phyloP scores from a whole-genome alignment of 2,797 vertebrate genomes.

The Hydrophis major region DNA sequence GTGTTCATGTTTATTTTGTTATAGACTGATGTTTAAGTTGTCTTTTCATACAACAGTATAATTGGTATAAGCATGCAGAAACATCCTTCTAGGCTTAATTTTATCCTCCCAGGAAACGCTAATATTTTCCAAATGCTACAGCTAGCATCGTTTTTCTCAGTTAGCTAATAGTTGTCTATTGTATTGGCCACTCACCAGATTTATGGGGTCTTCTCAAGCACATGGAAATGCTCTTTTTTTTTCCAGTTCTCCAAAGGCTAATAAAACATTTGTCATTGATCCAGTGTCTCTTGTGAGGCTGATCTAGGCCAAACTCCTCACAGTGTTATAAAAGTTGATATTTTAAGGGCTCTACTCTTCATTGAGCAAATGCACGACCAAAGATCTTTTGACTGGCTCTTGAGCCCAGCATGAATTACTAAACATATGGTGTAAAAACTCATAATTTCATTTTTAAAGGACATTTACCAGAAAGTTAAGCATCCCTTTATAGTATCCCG shows the following conservation, averaged over 20 bases:
- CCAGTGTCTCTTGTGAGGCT: constrained; percentile 13
- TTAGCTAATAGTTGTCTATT: constrained; percentile 22
- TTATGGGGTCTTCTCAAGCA: constrained; percentile 25
- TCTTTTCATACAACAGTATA: background rate
- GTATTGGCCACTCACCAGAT: constrained; percentile 9
- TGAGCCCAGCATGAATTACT: background rate
- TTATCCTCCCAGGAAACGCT: background rate
- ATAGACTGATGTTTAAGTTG: background rate
- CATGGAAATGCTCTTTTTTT: constrained; percentile 28
- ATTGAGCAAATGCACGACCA: background rate
- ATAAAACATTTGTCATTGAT: constrained; percentile 41
- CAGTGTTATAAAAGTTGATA: background rate
- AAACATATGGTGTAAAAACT: background rate
- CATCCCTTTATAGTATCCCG: background rate
- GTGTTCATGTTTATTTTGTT: constrained; percentile 18
- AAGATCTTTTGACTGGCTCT: background rate
- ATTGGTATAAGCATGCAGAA: constrained; percentile 3
- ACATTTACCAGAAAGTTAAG: background rate
- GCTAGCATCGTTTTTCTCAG: background rate
- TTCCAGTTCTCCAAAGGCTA: constrained; percentile 21
- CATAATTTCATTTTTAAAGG: background rate
- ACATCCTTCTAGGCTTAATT: background rate
- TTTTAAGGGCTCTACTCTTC: constrained; percentile 14
- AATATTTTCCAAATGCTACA: constrained; percentile 6
- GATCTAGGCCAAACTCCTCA: constrained; percentile 4